Base-by-base conservation (phyloP, 2,888 invertebrate genomes). In the Formica aserva region DNA sequence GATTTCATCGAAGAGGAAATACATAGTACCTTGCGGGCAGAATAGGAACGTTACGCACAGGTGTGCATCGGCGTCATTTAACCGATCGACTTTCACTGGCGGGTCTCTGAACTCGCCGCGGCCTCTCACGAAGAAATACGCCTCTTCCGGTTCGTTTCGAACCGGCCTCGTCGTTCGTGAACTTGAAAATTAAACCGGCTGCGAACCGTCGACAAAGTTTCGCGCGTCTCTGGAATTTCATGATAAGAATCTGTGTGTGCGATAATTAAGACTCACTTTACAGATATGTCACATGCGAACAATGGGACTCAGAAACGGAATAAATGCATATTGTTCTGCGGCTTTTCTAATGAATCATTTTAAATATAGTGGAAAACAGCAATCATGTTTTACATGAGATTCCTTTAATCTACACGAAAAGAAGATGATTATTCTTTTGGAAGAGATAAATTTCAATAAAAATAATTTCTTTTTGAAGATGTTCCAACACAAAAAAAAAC, bases 1-100 rank as follows among this genome's bases (percentile, higher is more conserved):
- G 71, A 82, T 45, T 60, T 60, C 35, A 13, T 74, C 18, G 18
- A 45, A 22, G 41, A 52, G 22, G 35, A 38, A 83, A 63, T 69
- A 71, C 83, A 45, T 77, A 52, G 38, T 35, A 65, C 29, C 22
- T 55, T 13, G 15, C 62, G 78, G 32, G 9, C 63, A 65, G 85
- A 72, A 75, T 62, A 83, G 74, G 65, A 52, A 84, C 86, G 67
- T 88, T 88, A 87, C 90, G n/a, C 52, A 82, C 87, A 85, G 85
- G 80, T 85, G 86, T 88, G 91, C 89, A 89, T 80, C 87, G 86
- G 63, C 71, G 82, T 83, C 83, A 63, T 76, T 77, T 81, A 75
- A 85, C 82, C 88, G 88, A 90, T 90, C 88, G 90, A 93, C 93
- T 93, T 94, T 93, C 94, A 93, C 94, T 94, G 88, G 90, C 91